Evolutionary conservation across 30 jellyfish, hydroid and myxozoan species (phyloP), one percentile per base, ranked within the genome.

Genomic region (Turritopsis dohrnii): DNA sequence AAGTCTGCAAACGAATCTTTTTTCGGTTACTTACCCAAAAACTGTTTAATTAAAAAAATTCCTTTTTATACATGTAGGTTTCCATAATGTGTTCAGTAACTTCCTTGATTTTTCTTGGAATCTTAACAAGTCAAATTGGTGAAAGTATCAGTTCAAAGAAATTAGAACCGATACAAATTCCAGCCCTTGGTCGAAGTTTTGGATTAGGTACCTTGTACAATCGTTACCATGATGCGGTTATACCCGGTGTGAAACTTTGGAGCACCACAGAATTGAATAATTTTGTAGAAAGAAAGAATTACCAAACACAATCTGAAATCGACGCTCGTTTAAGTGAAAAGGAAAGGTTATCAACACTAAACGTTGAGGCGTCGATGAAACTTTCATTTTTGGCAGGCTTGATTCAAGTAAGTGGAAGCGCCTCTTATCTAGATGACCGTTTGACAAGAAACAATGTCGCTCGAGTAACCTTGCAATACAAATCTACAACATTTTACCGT

Each of bases 171-270:
- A 41, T 41, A 41, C 29, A 66, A n/a, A 66, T 66, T 1, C 76
- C 76, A 3, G 76, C 76, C 29, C 76, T 66, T 25, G 76, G 76
- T 66, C 76, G 76, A n/a, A 21, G 29, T 25, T 66, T 66, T 25
- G 27, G 29, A 17, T 66, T 66, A 26, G 76, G 76, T 66, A 26
- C 28, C 29, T 25, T 66, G 8, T 66, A 66, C 17, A 26, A 66
- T 66, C 76, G 76, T 7, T 25, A 26, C 29, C 16, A 26, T 66
- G 76, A 66, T 66, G 76, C 29, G 9, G 29, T 66, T 1, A 26
- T 66, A 3, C 76, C 28, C 8, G 76, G 76, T 41, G 60, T 41
- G 60, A 41, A 41, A 41, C 60, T n/a, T 25, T 25, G 76, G 29
- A 66, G 29, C 76, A 41, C 13, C 13, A 41, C 60, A 41, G 60